A percentile compares a stretch with the other conserved stretches of the same genome.
These are phyloP conservation scores for Manis javanica DNA, from an alignment of 2,797 vertebrate genomes.

Conservation along the genomic window DNA sequence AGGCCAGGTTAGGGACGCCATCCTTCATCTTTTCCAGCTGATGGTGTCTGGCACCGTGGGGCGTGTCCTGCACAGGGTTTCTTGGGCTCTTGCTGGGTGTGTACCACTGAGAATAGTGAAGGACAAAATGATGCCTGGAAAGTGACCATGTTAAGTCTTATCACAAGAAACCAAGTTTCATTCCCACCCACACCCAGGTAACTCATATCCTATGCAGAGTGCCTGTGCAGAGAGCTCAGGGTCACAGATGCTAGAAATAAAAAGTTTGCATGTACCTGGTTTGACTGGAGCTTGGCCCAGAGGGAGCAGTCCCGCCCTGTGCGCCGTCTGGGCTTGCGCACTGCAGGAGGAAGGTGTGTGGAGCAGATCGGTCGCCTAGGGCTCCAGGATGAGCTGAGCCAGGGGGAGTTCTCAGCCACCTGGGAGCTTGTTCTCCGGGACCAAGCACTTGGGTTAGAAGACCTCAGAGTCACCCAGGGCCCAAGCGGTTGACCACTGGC, in stretches of 20 bases:
- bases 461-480: not conserved
- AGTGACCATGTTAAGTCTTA: not conserved
- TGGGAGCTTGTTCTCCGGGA: not conserved
- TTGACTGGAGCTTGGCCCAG: not conserved
- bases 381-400: not conserved
- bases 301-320: not conserved
- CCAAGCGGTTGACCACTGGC: not conserved
- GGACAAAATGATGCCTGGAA: not conserved
- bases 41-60: accelerated
- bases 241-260: not conserved
- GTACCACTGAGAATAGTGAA: not conserved
- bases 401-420: not conserved
- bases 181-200: not conserved
- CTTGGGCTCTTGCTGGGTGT: not conserved
- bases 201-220: not conserved
- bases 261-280: not conserved
- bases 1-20: not conserved
- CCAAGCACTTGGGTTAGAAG: not conserved
- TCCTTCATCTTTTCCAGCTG: not conserved
- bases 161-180: not conserved
- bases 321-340: accelerated
- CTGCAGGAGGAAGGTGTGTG: not conserved
- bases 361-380: too few species aligned
- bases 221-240: not conserved
- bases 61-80: not conserved